Percentiles rank a stretch among this genome's conserved stretches.
Evolutionary conservation across 2,113 vertebrate species (phyloP).

Genomic region (Tinamus guttatus): DNA sequence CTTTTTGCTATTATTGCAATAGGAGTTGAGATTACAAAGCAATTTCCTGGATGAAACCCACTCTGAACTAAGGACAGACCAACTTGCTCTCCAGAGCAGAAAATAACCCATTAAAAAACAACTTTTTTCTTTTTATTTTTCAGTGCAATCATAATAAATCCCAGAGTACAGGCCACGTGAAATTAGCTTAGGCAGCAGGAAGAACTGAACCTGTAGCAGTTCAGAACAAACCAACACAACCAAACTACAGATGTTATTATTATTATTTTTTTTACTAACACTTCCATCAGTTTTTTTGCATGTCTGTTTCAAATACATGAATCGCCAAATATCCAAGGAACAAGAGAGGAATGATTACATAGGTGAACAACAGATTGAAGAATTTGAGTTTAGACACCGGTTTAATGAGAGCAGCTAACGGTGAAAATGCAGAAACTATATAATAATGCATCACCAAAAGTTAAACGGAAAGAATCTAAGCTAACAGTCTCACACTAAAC

Average conservation of each 20-base stretch:
- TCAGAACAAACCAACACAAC: not conserved
- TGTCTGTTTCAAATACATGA: not conserved
- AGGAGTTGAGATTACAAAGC: not conserved
- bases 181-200: rapidly evolving
- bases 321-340: not conserved
- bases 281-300: not conserved
- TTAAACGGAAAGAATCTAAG: not conserved
- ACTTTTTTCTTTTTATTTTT: not conserved
- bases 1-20: not conserved
- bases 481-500: rapidly evolving
- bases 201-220: not conserved
- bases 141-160: not conserved
- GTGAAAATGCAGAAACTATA: not conserved
- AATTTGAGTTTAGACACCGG: not conserved
- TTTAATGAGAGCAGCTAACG: not conserved
- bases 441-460: not conserved
- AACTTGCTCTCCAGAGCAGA: not conserved
- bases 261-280: not conserved
- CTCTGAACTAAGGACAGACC: not conserved
- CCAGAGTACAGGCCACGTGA: not conserved
- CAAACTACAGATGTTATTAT: too few species aligned
- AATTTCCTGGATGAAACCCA: not conserved
- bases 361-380: rapidly evolving
- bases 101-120: not conserved
- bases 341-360: rapidly evolving